Conservation (phyloP, 2,888 invertebrate genomes). For the Criorhina ranunculi region DNA sequence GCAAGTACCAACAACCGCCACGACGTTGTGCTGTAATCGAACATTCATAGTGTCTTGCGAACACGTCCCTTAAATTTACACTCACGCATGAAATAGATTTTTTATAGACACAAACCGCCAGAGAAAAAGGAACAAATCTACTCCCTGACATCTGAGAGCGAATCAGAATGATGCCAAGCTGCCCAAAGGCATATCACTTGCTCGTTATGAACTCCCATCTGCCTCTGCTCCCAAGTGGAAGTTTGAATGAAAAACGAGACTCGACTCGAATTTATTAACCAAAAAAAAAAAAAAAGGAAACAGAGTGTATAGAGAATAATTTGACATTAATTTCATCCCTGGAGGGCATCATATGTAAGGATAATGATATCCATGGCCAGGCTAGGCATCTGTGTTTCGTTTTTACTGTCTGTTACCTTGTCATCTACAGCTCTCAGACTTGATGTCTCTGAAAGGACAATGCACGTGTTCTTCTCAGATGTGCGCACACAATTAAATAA, state of each 20-base stretch:
- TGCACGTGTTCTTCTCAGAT: constrained; percentile 19
- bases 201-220: constrained; percentile 20
- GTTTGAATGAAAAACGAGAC: constrained; percentile 65
- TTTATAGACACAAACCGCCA: constrained; percentile 42
- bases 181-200: constrained; percentile 64
- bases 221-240: constrained; percentile 47
- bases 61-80: constrained; percentile 69
- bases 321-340: constrained; percentile 74
- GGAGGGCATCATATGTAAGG: constrained; percentile 50
- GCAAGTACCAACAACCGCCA: not conserved
- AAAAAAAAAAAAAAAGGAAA: constrained; percentile 32
- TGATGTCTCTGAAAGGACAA: not conserved
- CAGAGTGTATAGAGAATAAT: constrained; percentile 66
- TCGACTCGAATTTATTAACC: constrained; percentile 49
- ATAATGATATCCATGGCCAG: constrained; percentile 63
- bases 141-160: constrained; percentile 58
- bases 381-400: not conserved
- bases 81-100: constrained; percentile 75
- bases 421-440: not conserved
- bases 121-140: not conserved
- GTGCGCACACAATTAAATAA: constrained; percentile 38
- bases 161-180: constrained; percentile 53
- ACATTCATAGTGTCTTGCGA: constrained; percentile 48
- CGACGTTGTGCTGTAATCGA: constrained; percentile 37
- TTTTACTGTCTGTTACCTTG: constrained; percentile 11